Base-by-base conservation (phyloP, 2,888 invertebrate species). In the Altica lythri region DNA sequence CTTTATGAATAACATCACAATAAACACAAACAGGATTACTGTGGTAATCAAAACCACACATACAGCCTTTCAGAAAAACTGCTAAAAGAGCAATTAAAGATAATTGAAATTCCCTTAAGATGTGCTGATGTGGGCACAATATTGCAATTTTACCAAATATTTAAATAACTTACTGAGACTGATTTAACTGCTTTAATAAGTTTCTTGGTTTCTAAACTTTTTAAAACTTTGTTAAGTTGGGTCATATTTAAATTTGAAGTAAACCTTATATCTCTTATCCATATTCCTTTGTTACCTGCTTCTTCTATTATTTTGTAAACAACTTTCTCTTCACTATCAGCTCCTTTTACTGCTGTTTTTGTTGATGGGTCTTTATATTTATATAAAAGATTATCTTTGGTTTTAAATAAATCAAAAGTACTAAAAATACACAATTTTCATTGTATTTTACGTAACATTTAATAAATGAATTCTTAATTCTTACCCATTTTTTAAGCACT, bases 161-260 rank as follows among this genome's bases (percentile, higher is more conserved):
- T n/a, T n/a, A n/a, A 37, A 17, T 27, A 13, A 32, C 86, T 83
- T 79, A 91, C 92, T 72, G 90, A 87, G 1, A 98, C 97, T 55
- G 95, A 95, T 79, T 96, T 97, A 0, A 99, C 94, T 53, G 95
- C 92, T 80, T 99, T 98, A 35, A 99, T 95, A 3, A 94, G 81
- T 75, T 97, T 97, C 71, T 95, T 96, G 25, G 89, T 89, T 78
- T 98, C 98, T 53, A 99, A 81, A 73, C 85, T 90, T 75, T 97
- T 97, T 0, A 98, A 76, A 34, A 95, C 91, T 80, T 97, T 97
- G 66, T 90, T 94, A 2, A 98, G 79, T 69, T 92, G 93, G 1
- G 92, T 90, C 73, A 89, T 89, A 51, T 90, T 88, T 44, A 99
- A 79, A 75, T 97, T 97, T 0, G 94, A 93, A 64, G 92, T 90